Evolutionary conservation across 2,888 invertebrate species (phyloP).

Genomic region (Zaprionus bogoriensis): DNA sequence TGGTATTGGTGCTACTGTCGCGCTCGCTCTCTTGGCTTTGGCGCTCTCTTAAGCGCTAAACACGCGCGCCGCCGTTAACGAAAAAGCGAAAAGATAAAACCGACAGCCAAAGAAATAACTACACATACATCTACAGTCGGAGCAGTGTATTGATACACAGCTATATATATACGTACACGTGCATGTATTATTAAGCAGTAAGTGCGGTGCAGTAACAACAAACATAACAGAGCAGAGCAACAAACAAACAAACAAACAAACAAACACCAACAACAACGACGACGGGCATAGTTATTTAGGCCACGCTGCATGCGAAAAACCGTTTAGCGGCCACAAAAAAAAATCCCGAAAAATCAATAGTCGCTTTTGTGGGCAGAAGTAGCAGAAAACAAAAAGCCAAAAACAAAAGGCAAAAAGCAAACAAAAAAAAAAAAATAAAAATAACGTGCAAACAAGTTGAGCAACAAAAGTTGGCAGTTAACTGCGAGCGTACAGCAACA

Average conservation of each 20-base stretch:
- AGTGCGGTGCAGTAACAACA: constrained; percentile 39
- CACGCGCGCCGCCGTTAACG: constrained; percentile 42
- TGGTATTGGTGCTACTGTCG: constrained; percentile 27
- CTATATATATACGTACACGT: constrained; percentile 3
- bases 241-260: constrained; percentile 20
- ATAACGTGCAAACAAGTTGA: constrained; percentile 68
- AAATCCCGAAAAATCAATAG: constrained; percentile 72
- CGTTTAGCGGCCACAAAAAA: constrained; percentile 44
- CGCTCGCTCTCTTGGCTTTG: constrained; percentile 42
- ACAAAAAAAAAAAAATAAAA: constrained; percentile 21
- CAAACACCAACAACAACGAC: constrained; percentile 21
- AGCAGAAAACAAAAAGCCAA: constrained; percentile 20
- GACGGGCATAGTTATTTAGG: constrained; percentile 49
- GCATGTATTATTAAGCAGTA: constrained; percentile 46
- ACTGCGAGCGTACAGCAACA: constrained; percentile 35
- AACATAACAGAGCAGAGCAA: constrained; percentile 29
- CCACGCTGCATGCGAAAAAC: constrained; percentile 49
- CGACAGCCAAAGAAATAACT: constrained; percentile 31
- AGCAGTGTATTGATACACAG: constrained; percentile 5
- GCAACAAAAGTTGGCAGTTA: constrained; percentile 54
- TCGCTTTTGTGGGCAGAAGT: constrained; percentile 27
- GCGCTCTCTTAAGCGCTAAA: constrained; percentile 42
- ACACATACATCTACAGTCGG: constrained; percentile 14
- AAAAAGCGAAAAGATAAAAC: constrained; percentile 38
- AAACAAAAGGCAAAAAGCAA: neutral